Base-by-base conservation (phyloP, 2,888 invertebrate species). In the Endotricha flammealis region DNA sequence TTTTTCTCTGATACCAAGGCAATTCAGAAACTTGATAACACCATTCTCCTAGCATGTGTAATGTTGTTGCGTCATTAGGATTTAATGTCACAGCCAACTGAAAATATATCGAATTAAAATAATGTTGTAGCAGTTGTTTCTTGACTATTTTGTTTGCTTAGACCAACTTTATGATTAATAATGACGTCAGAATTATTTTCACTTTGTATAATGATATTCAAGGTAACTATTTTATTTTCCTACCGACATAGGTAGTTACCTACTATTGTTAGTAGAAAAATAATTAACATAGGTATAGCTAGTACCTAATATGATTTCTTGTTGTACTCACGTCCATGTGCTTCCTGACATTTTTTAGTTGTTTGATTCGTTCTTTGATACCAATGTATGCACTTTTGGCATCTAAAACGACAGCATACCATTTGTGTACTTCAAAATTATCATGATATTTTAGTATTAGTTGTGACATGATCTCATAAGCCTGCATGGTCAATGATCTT, bases 21-120 rank as follows among this genome's bases (percentile, higher is more conserved):
- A 97, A 82, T 51, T 94, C 93, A 14, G 95, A 91, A 48, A 97
- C 89, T 57, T 93, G 90, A 63, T 89, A 96, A 63, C 95, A 95
- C 93, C 95, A 95, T 60, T 90, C 90, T 7, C 97, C 97, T 25
- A 97, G 71, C 87, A 96, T 92, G 67, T 96, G 92, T 46, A 93
- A 87, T 3, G 91, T 90, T 12, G 95, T 94, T 8, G 95, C 92
- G 82, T 98, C 97, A 35, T 88, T 87, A 5, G 95, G 95, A 77
- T 96, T 95, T 27, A 96, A 64, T 57, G 93, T 91, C 20, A 91
- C 88, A 8, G 96, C 95, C 69, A 88, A 89, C 91, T 95, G 59
- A 16, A 29, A 34, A 41, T 27, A 38, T 33, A 35, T 12, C 5
- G 27, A n/a, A n/a, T n/a, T n/a, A n/a, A n/a, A n/a, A n/a, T n/a